Evolutionary conservation across 2,797 vertebrate genomes (phyloP), one percentile per base, ranked within the genome.

Genomic region (Peromyscus eremicus): DNA sequence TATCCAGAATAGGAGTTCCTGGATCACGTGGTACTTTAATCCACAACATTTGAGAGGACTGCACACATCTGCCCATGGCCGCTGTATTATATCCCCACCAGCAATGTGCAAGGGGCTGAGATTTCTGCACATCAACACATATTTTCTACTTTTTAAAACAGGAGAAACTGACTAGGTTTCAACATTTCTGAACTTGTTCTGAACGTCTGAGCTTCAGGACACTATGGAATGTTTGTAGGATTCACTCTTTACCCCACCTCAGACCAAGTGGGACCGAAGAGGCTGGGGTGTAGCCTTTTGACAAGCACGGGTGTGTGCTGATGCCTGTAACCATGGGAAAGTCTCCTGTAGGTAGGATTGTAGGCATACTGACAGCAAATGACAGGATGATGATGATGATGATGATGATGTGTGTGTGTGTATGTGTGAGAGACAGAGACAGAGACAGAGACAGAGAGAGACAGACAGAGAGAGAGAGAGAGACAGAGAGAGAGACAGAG

Each of bases 181-280:
- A 21, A 32, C 37, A 21, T 55, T 85, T 92, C 52, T 79, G 70
- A 80, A 76, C 1, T 34, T 64, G 40, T 52, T 88, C 84, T 73
- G 29, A 92, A 93, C 60, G 23, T 85, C 29, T 66, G n/a, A n/a
- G 83, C 49, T 57, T 86, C 13, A 34, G 91, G 90, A 64, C 10
- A 8, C 49, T 55, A 25, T 25, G 64, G 27, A 70, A 23, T 29
- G 11, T 79, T 75, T 79, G 11, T 71, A 29, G 66, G 81, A 75
- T 4, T 46, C 11, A 49, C 23, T 64, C 27, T 70, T 76, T 23
- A 52, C 4, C 3, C 19, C 37, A 66, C 9, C 13, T 68, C 37
- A 60, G 55, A 64, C 49, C 37, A 32, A 60, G n/a, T 60, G 55
- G 37, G 34, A 6, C 32, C 23, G 49, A 43, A 37, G 79, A 49